These are phyloP conservation scores for Ruditapes philippinarum DNA, from an alignment of 1,140 invertebrate species.

Conservation along the genomic window DNA sequence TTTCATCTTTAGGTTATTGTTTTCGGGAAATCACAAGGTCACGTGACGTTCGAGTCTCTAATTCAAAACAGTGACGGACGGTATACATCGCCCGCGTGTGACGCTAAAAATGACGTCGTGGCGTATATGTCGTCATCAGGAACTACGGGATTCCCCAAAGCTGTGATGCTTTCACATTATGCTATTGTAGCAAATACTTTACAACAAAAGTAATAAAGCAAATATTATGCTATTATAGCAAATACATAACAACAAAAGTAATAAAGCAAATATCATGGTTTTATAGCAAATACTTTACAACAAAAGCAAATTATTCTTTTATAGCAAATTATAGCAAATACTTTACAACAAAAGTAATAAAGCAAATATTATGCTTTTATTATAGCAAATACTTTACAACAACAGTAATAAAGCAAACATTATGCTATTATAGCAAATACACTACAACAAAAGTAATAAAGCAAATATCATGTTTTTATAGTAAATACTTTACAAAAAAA, in stretches of 20 bases:
- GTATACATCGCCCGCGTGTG: background rate
- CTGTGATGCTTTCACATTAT: slow-evolving; percentile 3
- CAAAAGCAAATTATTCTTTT: background rate
- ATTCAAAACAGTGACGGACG: background rate
- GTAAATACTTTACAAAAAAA: too few species aligned
- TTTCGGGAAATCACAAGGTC: background rate
- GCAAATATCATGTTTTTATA: too few species aligned
- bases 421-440: too few species aligned
- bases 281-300: background rate
- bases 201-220: background rate
- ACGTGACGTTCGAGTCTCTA: background rate
- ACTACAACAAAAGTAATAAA: too few species aligned
- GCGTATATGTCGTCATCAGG: slow-evolving; percentile 38
- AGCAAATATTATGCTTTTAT: too few species aligned
- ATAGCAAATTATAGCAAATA: background rate
- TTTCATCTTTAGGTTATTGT: background rate
- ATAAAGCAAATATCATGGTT: background rate
- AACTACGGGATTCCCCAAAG: slow-evolving; percentile 37
- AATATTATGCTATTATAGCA: background rate
- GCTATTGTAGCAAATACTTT: slow-evolving; percentile 10
- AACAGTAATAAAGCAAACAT: too few species aligned
- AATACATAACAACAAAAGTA: background rate
- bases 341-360: background rate
- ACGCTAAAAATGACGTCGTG: slow-evolving; percentile 3
- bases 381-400: too few species aligned